Percentiles rank a stretch among this genome's conserved stretches.
These are phyloP conservation scores for Sicus ferrugineus DNA, from an alignment of 2,888 invertebrate genomes.

Conservation along the genomic window DNA sequence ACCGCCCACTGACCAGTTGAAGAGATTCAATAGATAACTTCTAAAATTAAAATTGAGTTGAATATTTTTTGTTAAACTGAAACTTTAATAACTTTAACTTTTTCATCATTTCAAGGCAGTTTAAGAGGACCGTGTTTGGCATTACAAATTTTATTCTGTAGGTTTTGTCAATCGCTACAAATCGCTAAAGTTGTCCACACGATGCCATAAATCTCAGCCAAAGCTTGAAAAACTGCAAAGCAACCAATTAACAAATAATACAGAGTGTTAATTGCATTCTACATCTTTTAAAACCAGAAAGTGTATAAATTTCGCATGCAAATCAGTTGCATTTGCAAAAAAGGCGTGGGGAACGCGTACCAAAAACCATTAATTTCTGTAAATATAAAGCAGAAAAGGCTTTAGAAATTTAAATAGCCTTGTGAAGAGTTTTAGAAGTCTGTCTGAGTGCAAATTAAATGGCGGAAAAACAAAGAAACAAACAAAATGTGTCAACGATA, in stretches of 20 bases:
- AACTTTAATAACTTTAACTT: background rate
- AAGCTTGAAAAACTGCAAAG: background rate
- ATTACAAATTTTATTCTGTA: background rate
- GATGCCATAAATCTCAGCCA: background rate
- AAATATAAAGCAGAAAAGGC: slow-evolving; percentile 10
- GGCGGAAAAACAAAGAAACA: background rate
- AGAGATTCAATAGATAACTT: too few species aligned
- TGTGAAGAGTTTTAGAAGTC: background rate
- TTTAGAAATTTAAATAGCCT: background rate
- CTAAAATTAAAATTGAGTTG: background rate
- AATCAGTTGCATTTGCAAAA: background rate
- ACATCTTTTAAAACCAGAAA: too few species aligned
- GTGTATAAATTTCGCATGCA: slow-evolving; percentile 13
- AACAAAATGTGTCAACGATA: too few species aligned
- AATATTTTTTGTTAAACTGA: background rate
- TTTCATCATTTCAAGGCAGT: background rate
- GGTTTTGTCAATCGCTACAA: background rate
- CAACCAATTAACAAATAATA: too few species aligned
- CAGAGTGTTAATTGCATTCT: too few species aligned
- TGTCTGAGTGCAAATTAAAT: background rate
- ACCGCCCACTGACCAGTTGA: slow-evolving; percentile 6
- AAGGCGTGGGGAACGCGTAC: background rate
- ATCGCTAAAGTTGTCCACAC: too few species aligned
- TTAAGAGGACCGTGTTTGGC: background rate
- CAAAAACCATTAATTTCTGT: slow-evolving; percentile 31